Evolutionary conservation across 2,888 invertebrate species (phyloP).

Genomic region (Octonoba sinensis): DNA sequence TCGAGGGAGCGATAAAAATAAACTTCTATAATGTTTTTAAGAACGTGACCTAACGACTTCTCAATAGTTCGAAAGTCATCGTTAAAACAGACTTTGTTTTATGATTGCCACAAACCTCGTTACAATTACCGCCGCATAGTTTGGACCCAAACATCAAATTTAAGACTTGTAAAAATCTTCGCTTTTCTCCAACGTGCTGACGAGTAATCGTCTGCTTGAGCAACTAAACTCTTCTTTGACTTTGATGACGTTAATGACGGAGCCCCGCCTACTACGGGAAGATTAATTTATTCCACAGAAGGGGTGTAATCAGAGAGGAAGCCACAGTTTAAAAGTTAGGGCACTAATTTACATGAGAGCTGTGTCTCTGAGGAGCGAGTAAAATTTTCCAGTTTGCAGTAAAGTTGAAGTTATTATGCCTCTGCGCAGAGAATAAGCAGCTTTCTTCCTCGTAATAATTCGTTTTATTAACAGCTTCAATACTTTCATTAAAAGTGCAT

Average conservation of each 20-base stretch:
- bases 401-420: constrained; percentile 55
- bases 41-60: constrained; percentile 58
- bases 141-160: constrained; percentile 41
- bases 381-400: constrained; percentile 50
- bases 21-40: constrained; percentile 35
- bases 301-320: constrained; percentile 47
- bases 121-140: constrained; percentile 49
- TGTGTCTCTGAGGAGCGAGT: constrained; percentile 22
- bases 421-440: constrained; percentile 26
- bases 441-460: constrained; percentile 46
- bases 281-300: constrained; percentile 58
- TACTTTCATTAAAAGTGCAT: constrained; percentile 61
- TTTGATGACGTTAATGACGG: constrained; percentile 61
- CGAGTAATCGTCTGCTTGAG: constrained; percentile 49
- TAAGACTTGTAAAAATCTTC: constrained; percentile 55
- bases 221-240: constrained; percentile 59
- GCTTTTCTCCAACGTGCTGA: constrained; percentile 22
- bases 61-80: constrained; percentile 12
- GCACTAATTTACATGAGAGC: constrained; percentile 37
- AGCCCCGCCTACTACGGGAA: constrained; percentile 38
- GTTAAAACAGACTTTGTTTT: constrained; percentile 48
- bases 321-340: constrained; percentile 55
- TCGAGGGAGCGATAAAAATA: constrained; percentile 29
- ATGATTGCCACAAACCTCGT: constrained; percentile 35
- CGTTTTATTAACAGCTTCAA: constrained; percentile 60